Conservation (phyloP, 2,797 vertebrate genomes). For the Manis pentadactyla region DNA sequence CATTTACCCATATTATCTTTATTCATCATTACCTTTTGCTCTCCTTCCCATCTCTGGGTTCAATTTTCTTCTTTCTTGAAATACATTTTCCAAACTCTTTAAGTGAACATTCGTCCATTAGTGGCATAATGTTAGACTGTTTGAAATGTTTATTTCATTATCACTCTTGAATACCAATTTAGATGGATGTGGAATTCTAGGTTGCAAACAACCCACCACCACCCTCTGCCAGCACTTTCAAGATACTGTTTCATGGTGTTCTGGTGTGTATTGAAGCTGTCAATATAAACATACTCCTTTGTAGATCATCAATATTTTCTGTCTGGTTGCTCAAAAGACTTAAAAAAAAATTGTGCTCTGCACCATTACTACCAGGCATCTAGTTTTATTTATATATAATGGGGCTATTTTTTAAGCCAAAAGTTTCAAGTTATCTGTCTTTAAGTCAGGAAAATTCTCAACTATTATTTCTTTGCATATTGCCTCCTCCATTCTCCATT, state of each 20-base stretch:
- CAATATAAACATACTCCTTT: neutral
- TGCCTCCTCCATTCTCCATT: neutral
- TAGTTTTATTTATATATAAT: neutral
- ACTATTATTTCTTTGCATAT: neutral
- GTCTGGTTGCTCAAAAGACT: neutral
- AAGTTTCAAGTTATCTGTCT: conserved; percentile 26
- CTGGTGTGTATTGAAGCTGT: neutral
- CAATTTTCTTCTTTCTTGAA: neutral
- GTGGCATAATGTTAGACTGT: neutral
- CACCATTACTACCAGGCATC: neutral
- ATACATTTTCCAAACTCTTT: conserved; percentile 16
- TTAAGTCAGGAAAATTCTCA: conserved; percentile 25
- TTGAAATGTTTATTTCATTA: neutral
- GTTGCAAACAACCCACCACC: neutral
- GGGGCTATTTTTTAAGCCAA: neutral
- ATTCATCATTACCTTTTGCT: neutral
- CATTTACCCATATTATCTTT: neutral
- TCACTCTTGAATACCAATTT: neutral
- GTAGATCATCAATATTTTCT: neutral
- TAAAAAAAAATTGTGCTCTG: neutral
- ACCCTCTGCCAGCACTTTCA: neutral
- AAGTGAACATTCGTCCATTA: neutral
- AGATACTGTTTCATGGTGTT: neutral
- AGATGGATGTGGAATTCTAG: neutral
- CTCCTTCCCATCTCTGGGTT: neutral